These are phyloP conservation scores for Amphiprion percula DNA, from an alignment of 2,113 vertebrate genomes.

Conservation along the genomic window DNA sequence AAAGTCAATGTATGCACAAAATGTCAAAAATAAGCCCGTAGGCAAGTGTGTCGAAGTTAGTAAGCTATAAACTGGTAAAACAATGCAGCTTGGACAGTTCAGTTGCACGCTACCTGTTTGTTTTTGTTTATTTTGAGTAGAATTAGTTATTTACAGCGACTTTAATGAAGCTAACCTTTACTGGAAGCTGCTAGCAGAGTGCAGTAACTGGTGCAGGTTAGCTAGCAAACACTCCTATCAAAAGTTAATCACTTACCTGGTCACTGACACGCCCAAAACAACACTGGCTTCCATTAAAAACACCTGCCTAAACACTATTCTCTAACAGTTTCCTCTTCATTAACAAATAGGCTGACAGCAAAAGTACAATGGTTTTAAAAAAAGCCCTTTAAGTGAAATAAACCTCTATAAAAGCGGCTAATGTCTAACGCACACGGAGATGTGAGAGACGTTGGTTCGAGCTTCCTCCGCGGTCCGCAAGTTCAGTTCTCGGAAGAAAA, in stretches of 20 bases:
- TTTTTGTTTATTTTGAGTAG: rapidly evolving
- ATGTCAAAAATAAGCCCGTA: not conserved
- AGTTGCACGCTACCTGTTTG: not conserved
- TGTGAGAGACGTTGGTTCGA: not conserved
- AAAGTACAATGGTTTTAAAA: not conserved
- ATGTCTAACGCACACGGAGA: not conserved
- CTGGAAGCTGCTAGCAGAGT: not conserved
- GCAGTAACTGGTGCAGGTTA: not conserved
- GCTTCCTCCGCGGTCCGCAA: not conserved
- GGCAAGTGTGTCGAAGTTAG: not conserved
- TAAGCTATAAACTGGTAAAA: not conserved
- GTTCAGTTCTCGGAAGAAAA: not conserved
- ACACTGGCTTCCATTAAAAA: not conserved
- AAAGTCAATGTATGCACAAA: not conserved
- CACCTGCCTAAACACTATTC: slow-evolving; percentile 45
- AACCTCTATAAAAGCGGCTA: not conserved
- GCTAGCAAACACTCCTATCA: slow-evolving; percentile 8
- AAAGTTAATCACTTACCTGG: slow-evolving; percentile 59
- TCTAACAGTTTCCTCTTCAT: not conserved
- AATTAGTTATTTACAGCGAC: too few species aligned
- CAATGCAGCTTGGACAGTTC: not conserved
- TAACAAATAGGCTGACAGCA: not conserved
- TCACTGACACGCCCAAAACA: slow-evolving; percentile 53
- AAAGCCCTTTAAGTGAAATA: not conserved
- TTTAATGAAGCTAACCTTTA: not conserved